Evolutionary conservation across 2,113 vertebrate genomes (phyloP).

Genomic region (Caranx ignobilis): DNA sequence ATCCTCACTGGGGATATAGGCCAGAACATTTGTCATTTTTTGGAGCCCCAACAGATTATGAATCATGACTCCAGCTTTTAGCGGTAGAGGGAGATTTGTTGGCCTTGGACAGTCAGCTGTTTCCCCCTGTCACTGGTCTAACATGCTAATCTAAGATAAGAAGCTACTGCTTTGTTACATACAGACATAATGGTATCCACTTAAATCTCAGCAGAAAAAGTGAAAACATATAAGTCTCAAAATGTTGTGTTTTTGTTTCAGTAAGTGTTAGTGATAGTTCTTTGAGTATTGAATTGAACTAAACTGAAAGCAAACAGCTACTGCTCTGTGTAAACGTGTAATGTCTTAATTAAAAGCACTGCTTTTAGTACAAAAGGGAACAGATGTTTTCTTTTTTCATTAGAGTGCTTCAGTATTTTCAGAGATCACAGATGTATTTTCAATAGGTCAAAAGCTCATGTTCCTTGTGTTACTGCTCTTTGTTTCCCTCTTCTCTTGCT

Average conservation of each 20-base stretch:
- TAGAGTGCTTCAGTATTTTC: background rate
- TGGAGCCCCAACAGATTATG: background rate
- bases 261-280: background rate
- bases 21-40: background rate
- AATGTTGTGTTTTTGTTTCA: background rate
- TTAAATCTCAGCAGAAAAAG: background rate
- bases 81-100: background rate
- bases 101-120: background rate
- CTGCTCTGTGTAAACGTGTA: background rate
- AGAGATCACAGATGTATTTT: background rate
- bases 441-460: slow-evolving; percentile 13
- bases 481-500: background rate
- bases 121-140: background rate
- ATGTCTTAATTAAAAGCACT: background rate
- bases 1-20: no score
- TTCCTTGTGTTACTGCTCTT: background rate
- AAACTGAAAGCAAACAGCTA: background rate
- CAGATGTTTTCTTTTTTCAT: background rate
- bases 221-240: background rate
- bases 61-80: background rate
- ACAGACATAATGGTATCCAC: background rate
- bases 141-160: background rate
- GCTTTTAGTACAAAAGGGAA: background rate
- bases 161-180: background rate
- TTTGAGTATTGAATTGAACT: background rate